phyloP scores from a whole-genome alignment of 2,888 invertebrate species.

The Oeneis ivallda region DNA sequence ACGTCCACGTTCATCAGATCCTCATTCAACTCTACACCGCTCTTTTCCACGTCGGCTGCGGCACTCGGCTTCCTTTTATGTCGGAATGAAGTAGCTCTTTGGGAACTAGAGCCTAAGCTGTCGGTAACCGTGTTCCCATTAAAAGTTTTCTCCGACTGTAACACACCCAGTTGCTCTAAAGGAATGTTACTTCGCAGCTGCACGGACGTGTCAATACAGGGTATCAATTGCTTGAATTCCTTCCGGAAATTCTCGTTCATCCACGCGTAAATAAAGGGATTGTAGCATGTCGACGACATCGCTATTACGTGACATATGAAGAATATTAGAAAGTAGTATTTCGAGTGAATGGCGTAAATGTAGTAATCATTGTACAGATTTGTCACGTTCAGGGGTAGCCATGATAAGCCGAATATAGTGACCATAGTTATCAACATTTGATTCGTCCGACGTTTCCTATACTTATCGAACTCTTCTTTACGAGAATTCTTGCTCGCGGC shows the following conservation, averaged over 20 bases:
- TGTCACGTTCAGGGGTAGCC: constrained; percentile 95
- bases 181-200: constrained; percentile 67
- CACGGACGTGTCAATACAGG: constrained; percentile 82
- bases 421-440: constrained; percentile 99
- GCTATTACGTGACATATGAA: constrained; percentile 95
- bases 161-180: constrained; percentile 78
- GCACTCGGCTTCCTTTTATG: constrained; percentile 82
- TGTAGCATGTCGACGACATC: constrained; percentile 98
- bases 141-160: constrained; percentile 86
- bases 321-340: constrained; percentile 93
- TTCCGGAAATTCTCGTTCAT: constrained; percentile 97
- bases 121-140: constrained; percentile 89
- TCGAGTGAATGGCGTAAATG: constrained; percentile 86
- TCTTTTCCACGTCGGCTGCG: constrained; percentile 82
- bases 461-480: constrained; percentile 94
- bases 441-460: constrained; percentile 94
- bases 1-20: constrained; percentile 72
- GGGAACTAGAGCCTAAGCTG: constrained; percentile 78
- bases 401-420: constrained; percentile 96
- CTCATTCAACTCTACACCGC: constrained; percentile 76
- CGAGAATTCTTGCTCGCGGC: constrained; percentile 92
- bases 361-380: constrained; percentile 93
- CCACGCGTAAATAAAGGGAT: constrained; percentile 98
- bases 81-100: constrained; percentile 77
- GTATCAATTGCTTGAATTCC: constrained; percentile 91